Conservation (phyloP, 2,888 invertebrate genomes). For the Spisula subtruncata region DNA sequence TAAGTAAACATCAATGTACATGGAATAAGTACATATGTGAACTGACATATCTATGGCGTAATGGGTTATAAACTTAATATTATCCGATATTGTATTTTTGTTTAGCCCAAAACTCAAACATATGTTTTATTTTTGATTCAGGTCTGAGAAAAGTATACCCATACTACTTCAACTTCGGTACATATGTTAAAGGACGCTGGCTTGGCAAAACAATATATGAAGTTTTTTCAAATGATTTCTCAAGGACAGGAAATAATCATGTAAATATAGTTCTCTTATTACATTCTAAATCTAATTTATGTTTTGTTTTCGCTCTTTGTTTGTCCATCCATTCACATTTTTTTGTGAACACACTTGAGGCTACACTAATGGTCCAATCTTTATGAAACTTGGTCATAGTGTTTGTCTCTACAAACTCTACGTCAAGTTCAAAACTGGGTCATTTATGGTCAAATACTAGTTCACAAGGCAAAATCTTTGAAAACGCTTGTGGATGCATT, state of each 20-base stretch:
- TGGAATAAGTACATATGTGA: background rate
- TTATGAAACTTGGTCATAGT: too few species aligned
- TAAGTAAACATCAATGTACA: too few species aligned
- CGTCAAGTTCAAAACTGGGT: too few species aligned
- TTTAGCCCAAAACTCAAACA: background rate
- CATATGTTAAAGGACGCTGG: slow-evolving; percentile 98
- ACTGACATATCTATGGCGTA: background rate
- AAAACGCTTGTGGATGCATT: too few species aligned
- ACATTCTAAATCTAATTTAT: too few species aligned
- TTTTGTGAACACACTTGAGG: too few species aligned
- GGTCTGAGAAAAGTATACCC: slow-evolving; percentile 98
- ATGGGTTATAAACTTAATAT: background rate
- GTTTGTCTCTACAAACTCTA: too few species aligned
- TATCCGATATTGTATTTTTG: background rate
- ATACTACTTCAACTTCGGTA: slow-evolving; percentile 98
- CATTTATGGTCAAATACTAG: too few species aligned
- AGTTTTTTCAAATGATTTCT: slow-evolving; percentile 96
- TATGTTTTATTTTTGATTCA: slow-evolving; percentile 87
- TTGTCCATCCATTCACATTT: too few species aligned
- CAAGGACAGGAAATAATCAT: slow-evolving; percentile 87
- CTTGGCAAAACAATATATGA: slow-evolving; percentile 95
- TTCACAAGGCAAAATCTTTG: too few species aligned
- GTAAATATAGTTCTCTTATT: slow-evolving; percentile 86
- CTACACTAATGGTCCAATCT: too few species aligned
- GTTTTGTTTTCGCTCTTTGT: too few species aligned